A percentile compares a stretch with the other conserved stretches of the same genome.
Evolutionary conservation across 2,113 vertebrate genomes (phyloP).

Genomic region (Nycticorax nycticorax): DNA sequence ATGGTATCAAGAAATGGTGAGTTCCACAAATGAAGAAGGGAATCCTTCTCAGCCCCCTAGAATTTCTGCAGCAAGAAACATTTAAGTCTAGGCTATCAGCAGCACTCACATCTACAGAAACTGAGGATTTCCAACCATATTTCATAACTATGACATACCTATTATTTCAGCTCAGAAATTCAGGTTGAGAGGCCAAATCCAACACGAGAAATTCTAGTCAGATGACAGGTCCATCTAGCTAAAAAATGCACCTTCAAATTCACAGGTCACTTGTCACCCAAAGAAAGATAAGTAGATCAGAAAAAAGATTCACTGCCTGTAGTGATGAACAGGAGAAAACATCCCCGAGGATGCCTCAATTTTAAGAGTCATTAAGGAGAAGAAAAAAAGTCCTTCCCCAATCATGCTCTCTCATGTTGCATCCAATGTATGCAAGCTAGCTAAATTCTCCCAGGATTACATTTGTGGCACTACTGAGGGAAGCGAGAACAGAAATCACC

Average conservation of each 20-base stretch:
- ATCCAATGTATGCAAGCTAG: neutral
- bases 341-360: neutral
- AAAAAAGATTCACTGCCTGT: neutral
- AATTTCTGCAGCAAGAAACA: neutral
- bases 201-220: neutral
- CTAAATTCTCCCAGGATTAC: neutral
- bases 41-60: neutral
- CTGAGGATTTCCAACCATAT: neutral
- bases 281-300: neutral
- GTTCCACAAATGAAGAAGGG: neutral
- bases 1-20: neutral
- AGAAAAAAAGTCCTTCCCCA: neutral
- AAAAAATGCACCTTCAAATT: neutral
- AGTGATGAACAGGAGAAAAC: neutral
- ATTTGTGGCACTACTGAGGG: neutral
- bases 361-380: neutral
- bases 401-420: neutral
- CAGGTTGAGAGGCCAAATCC: neutral
- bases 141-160: neutral
- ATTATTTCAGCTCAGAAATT: conserved; percentile 16
- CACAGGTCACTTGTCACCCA: neutral
- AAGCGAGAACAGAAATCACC: neutral
- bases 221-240: neutral
- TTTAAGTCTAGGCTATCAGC: neutral
- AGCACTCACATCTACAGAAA: neutral